Evolutionary conservation across 2,888 invertebrate species (phyloP), one percentile per base, ranked within the genome.

Genomic region (Platycnemis pennipes): DNA sequence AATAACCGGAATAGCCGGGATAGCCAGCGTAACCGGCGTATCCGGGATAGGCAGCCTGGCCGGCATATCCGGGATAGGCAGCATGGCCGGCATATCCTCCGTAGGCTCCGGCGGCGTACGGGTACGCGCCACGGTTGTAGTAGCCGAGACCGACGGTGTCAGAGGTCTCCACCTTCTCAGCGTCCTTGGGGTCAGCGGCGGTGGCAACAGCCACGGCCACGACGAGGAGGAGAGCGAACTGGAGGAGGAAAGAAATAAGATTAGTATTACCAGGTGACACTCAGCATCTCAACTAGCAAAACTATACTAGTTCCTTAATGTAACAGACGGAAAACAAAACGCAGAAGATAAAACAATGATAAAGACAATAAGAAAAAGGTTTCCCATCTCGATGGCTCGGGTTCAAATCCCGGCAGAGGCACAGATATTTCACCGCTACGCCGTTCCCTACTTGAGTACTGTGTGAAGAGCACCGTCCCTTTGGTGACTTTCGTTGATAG

Each of bases 81-180:
- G 37, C 86, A 2, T n/a, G 3, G 8, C 45, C 87, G n/a, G 26
- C 45, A n/a, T 22, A 11, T 13, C 46, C 45, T 44, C n/a, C 45
- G 87, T 87, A 87, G 3, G 45, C 87, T 1, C 87, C 87, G 44
- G 87, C 87, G 44, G 87, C 45, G 87, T 87, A 45, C 2, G 87
- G 87, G 26, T 87, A 87, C 8, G 87, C 87, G 2, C 87, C 87
- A 26, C 87, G 45, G 44, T 87, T 87, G 87, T 87, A 87, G 45
- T 87, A 87, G 1, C 87, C 87, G 13, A 87, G 87, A 87, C 87
- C 87, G 26, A 87, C 87, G n/a, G 87, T 87, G 45, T 46, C 46
- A 42, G 87, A 87, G 0, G 87, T 87, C 45, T 87, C 46, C 22
- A 87, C 87, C 87, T 87, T 87, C 26, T 87, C 87, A 26, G 87